Conservation (phyloP, 2,888 invertebrate genomes). For the Sarcophaga carnaria region DNA sequence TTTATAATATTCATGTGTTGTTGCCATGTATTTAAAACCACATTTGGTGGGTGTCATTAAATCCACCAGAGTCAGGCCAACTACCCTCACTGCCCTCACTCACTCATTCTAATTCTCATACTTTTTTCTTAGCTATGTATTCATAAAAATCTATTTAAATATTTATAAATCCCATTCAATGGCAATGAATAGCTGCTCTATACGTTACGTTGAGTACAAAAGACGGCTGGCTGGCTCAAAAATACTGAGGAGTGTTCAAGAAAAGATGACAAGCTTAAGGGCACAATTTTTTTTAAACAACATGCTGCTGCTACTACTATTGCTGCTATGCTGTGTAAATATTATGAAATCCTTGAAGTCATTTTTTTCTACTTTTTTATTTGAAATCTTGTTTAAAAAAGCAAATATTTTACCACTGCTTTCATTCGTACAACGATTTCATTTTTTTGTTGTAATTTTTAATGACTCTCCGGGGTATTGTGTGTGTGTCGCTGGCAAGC, state of each 20-base stretch:
- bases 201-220: not conserved
- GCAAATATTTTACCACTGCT: slow-evolving; percentile 46
- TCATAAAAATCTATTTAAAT: slow-evolving; percentile 73
- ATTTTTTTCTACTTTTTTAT: slow-evolving; percentile 55
- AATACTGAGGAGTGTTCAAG: not conserved
- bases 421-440: too few species aligned
- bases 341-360: slow-evolving; percentile 68
- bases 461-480: slow-evolving; percentile 71
- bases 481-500: slow-evolving; percentile 27
- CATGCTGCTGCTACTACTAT: slow-evolving; percentile 13
- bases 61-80: not conserved
- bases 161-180: slow-evolving; percentile 77
- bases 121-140: not conserved
- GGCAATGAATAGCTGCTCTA: slow-evolving; percentile 53
- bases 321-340: slow-evolving; percentile 52
- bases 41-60: slow-evolving; percentile 70
- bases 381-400: slow-evolving; percentile 54
- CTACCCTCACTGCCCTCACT: not conserved
- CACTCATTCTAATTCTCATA: not conserved
- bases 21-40: slow-evolving; percentile 30
- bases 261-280: slow-evolving; percentile 62
- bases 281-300: slow-evolving; percentile 48
- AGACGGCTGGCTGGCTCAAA: slow-evolving; percentile 1
- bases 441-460: slow-evolving; percentile 66
- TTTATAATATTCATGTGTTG: slow-evolving; percentile 25